Percentiles rank a stretch among this genome's conserved stretches.
phyloP scores from a whole-genome alignment of 1,140 invertebrate genomes.

The Reticulitermes speratus region DNA sequence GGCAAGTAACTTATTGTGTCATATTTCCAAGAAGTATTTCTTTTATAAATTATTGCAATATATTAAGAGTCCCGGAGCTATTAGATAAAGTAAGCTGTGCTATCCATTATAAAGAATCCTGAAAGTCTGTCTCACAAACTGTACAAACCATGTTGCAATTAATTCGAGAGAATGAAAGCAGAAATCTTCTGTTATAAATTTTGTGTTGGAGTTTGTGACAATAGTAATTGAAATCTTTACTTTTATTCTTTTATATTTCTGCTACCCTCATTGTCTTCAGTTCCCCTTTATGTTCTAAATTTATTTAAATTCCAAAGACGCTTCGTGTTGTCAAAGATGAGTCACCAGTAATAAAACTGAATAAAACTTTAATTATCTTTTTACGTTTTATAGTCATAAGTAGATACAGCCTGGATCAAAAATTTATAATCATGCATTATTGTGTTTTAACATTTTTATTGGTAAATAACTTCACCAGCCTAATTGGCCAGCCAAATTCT shows the following conservation, averaged over 20 bases:
- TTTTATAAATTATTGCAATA: neutral
- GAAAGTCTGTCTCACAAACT: neutral
- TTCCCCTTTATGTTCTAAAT: too few relatives aligned
- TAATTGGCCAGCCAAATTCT: too few relatives aligned
- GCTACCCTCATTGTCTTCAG: too few relatives aligned
- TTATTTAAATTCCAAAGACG: too few relatives aligned
- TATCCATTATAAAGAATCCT: neutral
- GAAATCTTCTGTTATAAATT: neutral
- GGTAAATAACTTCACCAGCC: too few relatives aligned
- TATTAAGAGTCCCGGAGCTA: neutral
- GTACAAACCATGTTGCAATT: neutral
- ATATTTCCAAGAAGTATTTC: neutral
- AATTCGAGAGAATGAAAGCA: neutral
- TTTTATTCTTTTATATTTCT: neutral
- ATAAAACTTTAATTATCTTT: too few relatives aligned
- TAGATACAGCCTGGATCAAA: too few relatives aligned
- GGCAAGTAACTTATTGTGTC: neutral
- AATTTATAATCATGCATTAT: too few relatives aligned
- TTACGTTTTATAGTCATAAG: too few relatives aligned
- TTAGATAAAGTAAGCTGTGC: neutral
- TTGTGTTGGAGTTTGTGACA: neutral
- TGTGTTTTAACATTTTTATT: too few relatives aligned
- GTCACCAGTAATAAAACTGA: too few relatives aligned
- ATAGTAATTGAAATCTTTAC: neutral
- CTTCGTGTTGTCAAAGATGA: too few relatives aligned